Evolutionary conservation across 1,140 invertebrate genomes (phyloP).

Genomic region (Rhynchophorus ferrugineus): DNA sequence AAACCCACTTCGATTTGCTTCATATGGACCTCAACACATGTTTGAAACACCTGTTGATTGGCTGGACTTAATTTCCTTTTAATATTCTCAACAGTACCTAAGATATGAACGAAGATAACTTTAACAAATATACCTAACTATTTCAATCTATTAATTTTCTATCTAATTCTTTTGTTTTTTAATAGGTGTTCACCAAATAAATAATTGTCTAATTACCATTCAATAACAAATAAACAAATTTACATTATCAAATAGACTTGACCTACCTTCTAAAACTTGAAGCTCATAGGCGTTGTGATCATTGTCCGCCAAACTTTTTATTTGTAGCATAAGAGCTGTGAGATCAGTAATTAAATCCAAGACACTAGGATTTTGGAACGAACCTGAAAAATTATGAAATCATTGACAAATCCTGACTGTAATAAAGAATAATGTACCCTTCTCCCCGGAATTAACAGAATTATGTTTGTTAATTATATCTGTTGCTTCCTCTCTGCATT

Average conservation of each 20-base stretch:
- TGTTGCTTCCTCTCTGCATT: conserved; percentile 75
- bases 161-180: no score
- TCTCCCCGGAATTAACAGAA: conserved; percentile 46
- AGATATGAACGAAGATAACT: background rate
- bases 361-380: conserved; percentile 50
- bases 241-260: no score
- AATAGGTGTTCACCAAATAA: no score
- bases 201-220: no score
- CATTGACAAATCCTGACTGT: background rate
- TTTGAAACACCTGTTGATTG: conserved; percentile 81
- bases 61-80: conserved; percentile 67
- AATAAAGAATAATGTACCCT: conserved; percentile 29
- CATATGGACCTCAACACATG: conserved; percentile 85
- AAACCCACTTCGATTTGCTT: conserved; percentile 84
- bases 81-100: conserved; percentile 73
- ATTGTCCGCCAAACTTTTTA: conserved; percentile 84
- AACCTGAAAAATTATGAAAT: conserved; percentile 4
- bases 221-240: no score
- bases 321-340: conserved; percentile 85
- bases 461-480: conserved; percentile 75
- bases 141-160: background rate
- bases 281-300: conserved; percentile 87
- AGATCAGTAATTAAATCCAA: conserved; percentile 79
- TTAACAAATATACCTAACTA: background rate
- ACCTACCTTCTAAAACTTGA: conserved; percentile 78